Conservation (phyloP, 2,888 invertebrate genomes). For the Acanthosepion lycidas region DNA sequence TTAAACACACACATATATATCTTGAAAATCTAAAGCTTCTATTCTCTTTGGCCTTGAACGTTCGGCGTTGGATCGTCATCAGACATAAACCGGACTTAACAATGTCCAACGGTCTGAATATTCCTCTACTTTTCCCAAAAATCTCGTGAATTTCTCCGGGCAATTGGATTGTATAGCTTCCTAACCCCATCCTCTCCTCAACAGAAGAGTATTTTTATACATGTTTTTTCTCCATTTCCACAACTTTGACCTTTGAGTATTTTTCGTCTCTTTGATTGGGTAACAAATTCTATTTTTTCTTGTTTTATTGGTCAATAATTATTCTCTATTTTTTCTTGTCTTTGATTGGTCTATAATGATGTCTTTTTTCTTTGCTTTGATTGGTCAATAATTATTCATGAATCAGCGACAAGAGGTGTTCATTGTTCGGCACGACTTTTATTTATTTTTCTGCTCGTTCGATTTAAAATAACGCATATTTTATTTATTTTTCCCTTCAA, state of each 20-base stretch:
- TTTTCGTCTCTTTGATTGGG: not conserved
- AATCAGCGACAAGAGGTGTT: not conserved
- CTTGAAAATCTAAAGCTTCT: no score
- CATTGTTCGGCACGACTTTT: not conserved
- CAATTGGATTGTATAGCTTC: no score
- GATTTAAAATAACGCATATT: not conserved
- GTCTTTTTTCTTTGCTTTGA: not conserved
- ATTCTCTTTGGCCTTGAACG: no score
- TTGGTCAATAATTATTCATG: not conserved
- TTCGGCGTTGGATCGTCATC: no score
- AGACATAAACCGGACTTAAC: no score
- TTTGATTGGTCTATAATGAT: not conserved
- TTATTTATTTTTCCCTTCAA: not conserved
- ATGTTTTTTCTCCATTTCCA: not conserved
- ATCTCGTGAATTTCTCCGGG: no score
- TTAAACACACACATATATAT: no score
- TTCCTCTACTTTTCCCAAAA: no score
- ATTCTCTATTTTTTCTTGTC: not conserved
- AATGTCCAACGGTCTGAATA: no score
- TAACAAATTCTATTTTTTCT: not conserved
- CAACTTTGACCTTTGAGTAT: not conserved
- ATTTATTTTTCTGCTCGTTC: not conserved
- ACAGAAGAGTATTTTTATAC: no score
- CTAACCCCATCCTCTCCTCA: no score
- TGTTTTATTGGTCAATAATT: not conserved